A percentile compares a stretch with the other conserved stretches of the same genome.
phyloP scores from a whole-genome alignment of 2,888 invertebrate species.

The Thymelicus lineola region DNA sequence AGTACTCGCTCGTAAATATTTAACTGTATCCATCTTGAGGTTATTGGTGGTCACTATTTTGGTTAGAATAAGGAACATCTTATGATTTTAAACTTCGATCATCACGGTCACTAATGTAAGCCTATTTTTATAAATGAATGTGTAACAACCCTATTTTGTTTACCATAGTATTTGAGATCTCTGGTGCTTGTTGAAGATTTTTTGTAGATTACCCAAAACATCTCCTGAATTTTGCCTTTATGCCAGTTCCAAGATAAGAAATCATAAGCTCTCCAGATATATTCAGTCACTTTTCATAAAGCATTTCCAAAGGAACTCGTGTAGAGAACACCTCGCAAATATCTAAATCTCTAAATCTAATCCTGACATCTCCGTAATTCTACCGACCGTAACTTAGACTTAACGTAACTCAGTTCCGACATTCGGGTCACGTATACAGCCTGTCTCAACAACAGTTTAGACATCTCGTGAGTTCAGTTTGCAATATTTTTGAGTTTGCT shows the following conservation, averaged over 20 bases:
- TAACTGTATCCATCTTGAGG: neutral
- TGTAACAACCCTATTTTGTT: no score
- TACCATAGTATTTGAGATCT: no score
- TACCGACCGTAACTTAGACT: constrained; percentile 1
- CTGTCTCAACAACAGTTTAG: constrained; percentile 6
- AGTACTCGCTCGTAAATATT: constrained; percentile 14
- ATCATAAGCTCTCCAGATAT: no score
- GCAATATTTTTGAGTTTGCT: neutral
- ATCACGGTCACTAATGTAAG: no score
- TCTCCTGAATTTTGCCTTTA: no score
- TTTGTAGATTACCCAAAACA: no score
- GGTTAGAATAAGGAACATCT: neutral
- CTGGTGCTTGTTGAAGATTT: no score
- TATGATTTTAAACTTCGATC: no score
- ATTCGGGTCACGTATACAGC: constrained; percentile 22
- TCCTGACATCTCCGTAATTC: constrained; percentile 1
- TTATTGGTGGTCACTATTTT: neutral
- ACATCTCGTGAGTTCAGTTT: neutral
- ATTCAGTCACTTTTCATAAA: no score
- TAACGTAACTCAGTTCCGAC: neutral
- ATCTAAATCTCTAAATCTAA: neutral
- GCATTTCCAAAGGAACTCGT: no score
- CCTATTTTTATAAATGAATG: no score
- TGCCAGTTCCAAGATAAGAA: no score
- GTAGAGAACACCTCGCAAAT: neutral